phyloP scores from a whole-genome alignment of 2,113 vertebrate species.

The Seriola quinqueradiata region DNA sequence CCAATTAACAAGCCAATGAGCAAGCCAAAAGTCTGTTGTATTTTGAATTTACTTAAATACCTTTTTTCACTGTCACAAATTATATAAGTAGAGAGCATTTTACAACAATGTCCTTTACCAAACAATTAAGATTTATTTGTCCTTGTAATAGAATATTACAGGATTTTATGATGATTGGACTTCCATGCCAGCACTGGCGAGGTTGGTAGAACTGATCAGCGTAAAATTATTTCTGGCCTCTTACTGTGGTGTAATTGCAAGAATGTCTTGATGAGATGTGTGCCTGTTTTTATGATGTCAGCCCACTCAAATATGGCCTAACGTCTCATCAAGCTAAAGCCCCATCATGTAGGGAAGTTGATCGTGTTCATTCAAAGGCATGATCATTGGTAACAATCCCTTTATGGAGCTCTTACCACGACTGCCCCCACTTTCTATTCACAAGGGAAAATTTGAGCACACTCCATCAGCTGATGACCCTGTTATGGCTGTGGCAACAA shows the following conservation, averaged over 20 bases:
- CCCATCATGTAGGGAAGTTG: constrained; percentile 54
- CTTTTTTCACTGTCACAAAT: neutral
- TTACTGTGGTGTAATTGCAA: constrained; percentile 4
- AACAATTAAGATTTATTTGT: no score
- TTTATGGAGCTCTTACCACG: constrained; percentile 32
- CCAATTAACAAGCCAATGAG: neutral
- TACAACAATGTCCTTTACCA: neutral
- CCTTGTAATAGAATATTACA: no score
- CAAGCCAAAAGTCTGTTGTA: neutral
- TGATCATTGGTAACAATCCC: constrained; percentile 54
- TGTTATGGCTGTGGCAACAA: constrained; percentile 62
- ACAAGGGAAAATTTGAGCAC: constrained; percentile 39
- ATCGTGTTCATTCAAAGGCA: constrained; percentile 58
- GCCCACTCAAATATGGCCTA: constrained; percentile 45
- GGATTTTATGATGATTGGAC: neutral
- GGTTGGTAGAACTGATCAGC: neutral
- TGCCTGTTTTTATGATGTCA: constrained; percentile 8
- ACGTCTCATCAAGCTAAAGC: constrained; percentile 37
- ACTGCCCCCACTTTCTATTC: constrained; percentile 32
- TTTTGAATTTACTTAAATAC: neutral
- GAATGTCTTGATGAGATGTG: constrained; percentile 7
- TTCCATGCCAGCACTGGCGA: neutral
- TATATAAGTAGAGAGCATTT: no score
- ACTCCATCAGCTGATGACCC: constrained; percentile 59
- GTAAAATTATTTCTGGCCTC: neutral